Evolutionary conservation across 1,140 invertebrate species (phyloP), one percentile per base, ranked within the genome.

Genomic region (Phymastichus coffea): DNA sequence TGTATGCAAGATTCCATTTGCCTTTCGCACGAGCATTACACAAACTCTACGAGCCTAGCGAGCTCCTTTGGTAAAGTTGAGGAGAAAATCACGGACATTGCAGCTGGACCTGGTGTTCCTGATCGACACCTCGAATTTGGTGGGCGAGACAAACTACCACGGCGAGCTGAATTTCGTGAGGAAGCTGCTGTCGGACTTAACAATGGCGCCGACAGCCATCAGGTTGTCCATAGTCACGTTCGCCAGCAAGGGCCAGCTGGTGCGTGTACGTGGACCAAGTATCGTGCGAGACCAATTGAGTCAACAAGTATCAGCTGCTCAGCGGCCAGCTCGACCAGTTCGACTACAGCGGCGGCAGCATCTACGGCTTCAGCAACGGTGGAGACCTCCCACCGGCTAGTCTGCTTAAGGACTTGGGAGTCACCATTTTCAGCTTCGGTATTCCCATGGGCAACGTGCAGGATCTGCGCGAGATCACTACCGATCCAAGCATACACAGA

Each of bases 351-450:
- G 87, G 87, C 9, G 87, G 88, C 6, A 86, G 85, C 22, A 90
- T 88, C 3, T 88, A 89, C 70, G 88, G 88, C 9, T 90, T 87
- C 69, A 89, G 87, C 19, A 90, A 88, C 70, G 87, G 86, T 0
- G 87, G 86, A 0, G 84, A 89, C 76, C 88, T 88, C 0, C 68
- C 83, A 4, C 76, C 82, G 1, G 86, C 87, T 0, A 73, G 77
- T 30, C 67, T 78, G 14, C 70, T 89, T 1, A 82, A 84, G 59
- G 65, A 79, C 19, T 55, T 77, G 4, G 83, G 84, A 4, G 81
- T 83, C 2, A 78, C 72, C 1, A 83, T 90, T 43, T 88, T 89
- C 64, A 89, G 88, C 2, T 86, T 88, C 67, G 88, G 88, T 6
- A 88, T 90, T 37, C 73, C 80, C 26, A 87, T 86, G 64, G 88